A percentile compares a stretch with the other conserved stretches of the same genome.
Evolutionary conservation across 2,797 vertebrate genomes (phyloP).

Genomic region (Hydrophis major): DNA sequence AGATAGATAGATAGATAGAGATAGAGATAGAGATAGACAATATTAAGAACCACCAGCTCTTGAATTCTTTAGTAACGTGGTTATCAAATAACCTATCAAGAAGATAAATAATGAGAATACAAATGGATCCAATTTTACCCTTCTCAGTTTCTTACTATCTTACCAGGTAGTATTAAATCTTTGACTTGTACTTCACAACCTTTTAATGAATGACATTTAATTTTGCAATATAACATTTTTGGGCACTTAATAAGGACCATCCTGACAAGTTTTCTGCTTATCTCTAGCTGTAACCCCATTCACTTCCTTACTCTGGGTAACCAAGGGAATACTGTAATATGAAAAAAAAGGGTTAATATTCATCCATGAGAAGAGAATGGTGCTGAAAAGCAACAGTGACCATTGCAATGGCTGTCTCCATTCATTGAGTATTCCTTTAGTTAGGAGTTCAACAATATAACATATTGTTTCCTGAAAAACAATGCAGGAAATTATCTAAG

Average conservation of each 20-base stretch:
- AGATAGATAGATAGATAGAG: no score
- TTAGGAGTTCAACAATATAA: not conserved
- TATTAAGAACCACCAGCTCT: not conserved
- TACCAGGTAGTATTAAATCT: not conserved
- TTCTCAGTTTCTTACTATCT: not conserved
- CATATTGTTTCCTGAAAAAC: not conserved
- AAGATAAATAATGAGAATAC: not conserved
- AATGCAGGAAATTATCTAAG: not conserved
- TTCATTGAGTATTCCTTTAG: not conserved
- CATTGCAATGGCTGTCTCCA: not conserved
- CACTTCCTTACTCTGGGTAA: not conserved
- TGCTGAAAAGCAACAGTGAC: not conserved
- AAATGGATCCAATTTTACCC: not conserved
- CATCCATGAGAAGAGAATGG: not conserved
- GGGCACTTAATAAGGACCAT: not conserved
- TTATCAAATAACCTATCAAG: conserved; percentile 1
- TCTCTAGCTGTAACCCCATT: not conserved
- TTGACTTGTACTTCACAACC: not conserved
- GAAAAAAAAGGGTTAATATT: not conserved
- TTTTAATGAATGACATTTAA: not conserved
- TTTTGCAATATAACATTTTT: not conserved
- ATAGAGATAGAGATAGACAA: not conserved
- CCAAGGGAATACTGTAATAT: not conserved
- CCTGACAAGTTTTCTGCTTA: not conserved
- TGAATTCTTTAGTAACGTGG: conserved; percentile 8